Evolutionary conservation across 2,113 vertebrate species (phyloP).

Genomic region (Phylloscopus trochilus): DNA sequence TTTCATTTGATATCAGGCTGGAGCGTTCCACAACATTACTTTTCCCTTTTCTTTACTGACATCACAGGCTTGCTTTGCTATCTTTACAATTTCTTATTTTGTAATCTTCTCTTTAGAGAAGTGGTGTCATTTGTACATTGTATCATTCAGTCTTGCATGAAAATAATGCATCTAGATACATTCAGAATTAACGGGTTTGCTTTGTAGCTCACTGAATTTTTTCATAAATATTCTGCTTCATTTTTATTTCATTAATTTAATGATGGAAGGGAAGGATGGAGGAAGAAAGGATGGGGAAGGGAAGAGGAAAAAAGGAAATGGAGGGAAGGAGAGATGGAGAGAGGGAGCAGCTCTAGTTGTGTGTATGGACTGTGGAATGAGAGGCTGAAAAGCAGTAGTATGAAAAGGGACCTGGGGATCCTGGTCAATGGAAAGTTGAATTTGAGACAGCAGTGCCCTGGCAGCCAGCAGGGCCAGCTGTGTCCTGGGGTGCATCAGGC

Average conservation of each 20-base stretch:
- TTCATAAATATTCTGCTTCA: background rate
- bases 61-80: background rate
- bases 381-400: background rate
- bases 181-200: background rate
- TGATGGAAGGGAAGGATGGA: background rate
- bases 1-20: background rate
- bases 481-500: background rate
- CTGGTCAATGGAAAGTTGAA: rapidly evolving
- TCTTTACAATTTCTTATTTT: background rate
- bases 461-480: rapidly evolving
- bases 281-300: background rate
- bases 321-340: background rate
- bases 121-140: background rate
- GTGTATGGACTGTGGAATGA: background rate
- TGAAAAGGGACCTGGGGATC: background rate
- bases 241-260: background rate
- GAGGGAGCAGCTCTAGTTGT: background rate
- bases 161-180: background rate
- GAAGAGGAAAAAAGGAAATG: background rate
- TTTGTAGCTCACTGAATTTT: background rate
- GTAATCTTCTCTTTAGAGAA: background rate
- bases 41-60: background rate
- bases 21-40: background rate
- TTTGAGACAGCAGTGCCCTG: background rate
- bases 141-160: background rate